Percentiles rank a stretch among this genome's conserved stretches.
These are phyloP conservation scores for Mus minutoides DNA, from an alignment of 2,797 vertebrate genomes.

Conservation along the genomic window DNA sequence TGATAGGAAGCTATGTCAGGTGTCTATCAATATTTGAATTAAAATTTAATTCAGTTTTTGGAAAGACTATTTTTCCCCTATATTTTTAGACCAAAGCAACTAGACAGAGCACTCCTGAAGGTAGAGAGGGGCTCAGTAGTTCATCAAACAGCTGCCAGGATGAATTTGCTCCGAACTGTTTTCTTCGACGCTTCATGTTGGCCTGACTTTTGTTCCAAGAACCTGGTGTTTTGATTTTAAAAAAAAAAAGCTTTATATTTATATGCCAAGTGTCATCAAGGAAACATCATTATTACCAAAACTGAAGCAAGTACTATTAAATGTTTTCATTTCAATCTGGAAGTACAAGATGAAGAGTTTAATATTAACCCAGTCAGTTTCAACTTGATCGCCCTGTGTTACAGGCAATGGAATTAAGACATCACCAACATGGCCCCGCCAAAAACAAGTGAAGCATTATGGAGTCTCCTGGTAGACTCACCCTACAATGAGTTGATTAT, in stretches of 20 bases:
- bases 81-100: not conserved
- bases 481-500: conserved; percentile 82
- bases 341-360: conserved; percentile 69
- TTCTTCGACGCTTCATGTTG: conserved; percentile 59
- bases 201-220: conserved; percentile 28
- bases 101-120: not conserved
- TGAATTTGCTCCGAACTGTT: conserved; percentile 5
- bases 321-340: conserved; percentile 76
- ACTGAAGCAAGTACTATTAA: conserved; percentile 70
- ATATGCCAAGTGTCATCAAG: conserved; percentile 61
- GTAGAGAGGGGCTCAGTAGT: not conserved
- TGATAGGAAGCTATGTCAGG: not conserved
- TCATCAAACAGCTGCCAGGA: conserved; percentile 12
- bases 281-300: conserved; percentile 70
- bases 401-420: conserved; percentile 71
- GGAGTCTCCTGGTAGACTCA: conserved; percentile 73
- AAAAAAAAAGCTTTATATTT: conserved; percentile 5
- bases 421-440: conserved; percentile 52
- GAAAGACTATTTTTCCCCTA: not conserved
- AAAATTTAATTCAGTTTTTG: not conserved
- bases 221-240: not conserved
- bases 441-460: conserved; percentile 77
- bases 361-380: conserved; percentile 70
- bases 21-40: not conserved
- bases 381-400: conserved; percentile 47